phyloP scores from a whole-genome alignment of 1,140 invertebrate genomes.

The Littorina saxatilis region DNA sequence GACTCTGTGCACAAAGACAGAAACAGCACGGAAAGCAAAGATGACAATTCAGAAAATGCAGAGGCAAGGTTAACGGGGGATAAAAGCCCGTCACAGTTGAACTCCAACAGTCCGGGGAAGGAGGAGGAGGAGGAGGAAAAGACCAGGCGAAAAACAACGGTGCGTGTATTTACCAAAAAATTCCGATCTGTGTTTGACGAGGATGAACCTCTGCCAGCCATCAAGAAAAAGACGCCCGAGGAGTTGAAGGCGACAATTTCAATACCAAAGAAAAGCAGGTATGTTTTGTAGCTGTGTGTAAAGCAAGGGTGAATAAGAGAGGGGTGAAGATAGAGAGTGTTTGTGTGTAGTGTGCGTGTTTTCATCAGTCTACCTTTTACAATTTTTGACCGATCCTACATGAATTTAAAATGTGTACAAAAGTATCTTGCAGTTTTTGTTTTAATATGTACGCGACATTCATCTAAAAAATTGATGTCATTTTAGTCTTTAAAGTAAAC shows the following conservation, averaged over 20 bases:
- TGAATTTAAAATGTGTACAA: too few relatives aligned
- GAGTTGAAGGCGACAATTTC: slow-evolving; percentile 11
- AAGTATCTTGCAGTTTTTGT: too few relatives aligned
- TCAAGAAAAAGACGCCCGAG: slow-evolving; percentile 38
- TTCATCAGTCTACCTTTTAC: slow-evolving; percentile 4
- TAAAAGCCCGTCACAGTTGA: background rate
- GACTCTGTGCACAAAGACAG: slow-evolving; percentile 9
- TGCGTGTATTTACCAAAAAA: slow-evolving; percentile 61
- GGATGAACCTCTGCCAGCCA: slow-evolving; percentile 40
- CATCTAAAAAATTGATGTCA: too few relatives aligned
- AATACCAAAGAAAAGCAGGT: slow-evolving; percentile 16
- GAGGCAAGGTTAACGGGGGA: slow-evolving; percentile 41
- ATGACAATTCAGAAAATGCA: slow-evolving; percentile 34
- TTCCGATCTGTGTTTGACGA: slow-evolving; percentile 65
- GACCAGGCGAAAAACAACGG: slow-evolving; percentile 59
- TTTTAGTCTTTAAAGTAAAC: too few relatives aligned
- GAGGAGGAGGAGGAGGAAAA: slow-evolving; percentile 47
- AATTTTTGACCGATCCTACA: too few relatives aligned
- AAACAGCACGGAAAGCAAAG: background rate
- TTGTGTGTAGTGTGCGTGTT: background rate
- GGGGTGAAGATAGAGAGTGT: background rate
- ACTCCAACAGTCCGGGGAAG: slow-evolving; percentile 35
- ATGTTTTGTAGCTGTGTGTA: background rate
- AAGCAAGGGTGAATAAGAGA: background rate
- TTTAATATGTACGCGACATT: too few relatives aligned